Evolutionary conservation across 2,113 vertebrate species (phyloP), one percentile per base, ranked within the genome.

Genomic region (Xiphophorus hellerii): DNA sequence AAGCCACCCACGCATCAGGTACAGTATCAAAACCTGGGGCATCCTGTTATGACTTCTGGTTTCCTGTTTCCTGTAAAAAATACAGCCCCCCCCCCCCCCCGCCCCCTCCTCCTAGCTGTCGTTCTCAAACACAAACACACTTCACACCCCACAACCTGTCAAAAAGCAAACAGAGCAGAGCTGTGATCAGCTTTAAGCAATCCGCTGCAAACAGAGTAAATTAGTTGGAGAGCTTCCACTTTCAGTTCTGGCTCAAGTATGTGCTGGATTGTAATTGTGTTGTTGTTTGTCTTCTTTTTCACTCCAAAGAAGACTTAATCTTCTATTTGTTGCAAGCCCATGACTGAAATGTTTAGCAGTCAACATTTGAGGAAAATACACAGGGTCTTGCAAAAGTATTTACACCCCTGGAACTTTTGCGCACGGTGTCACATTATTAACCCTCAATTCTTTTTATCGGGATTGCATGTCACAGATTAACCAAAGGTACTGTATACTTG

Each of bases 1-100:
- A 91, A 12, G 80, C 89, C 89, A 76, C 92, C 93, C 93, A 92
- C 93, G 91, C 93, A 91, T 92, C 89, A 93, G 92, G 92, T 93
- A 93, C 92, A 93, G 92, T 93, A 88, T 88, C 65, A 90, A 85
- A 92, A 93, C 90, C 84, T 90, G 81, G 89, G 91, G 90, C 90
- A 93, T 93, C 93, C 92, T 93, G 93, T 93, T 93, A 92, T 93
- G 93, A 92, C 89, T 93, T 89, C 69, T 92, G 88, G 91, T 92
- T 93, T 93, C 93, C 93, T 93, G 93, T 92, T 93, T 93, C 93
- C 92, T 93, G 88, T 92, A 28, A 87, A 87, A 88, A 86, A 77
- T n/a, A 68, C 30, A 64, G 33, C 82, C 64, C 84, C 75, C 44
- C 28, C 1, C 28, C 28, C 28, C 28, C 1, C 28, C 28, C 28